Evolutionary conservation across 2,888 invertebrate genomes (phyloP), one percentile per base, ranked within the genome.

Genomic region (Xanthorhoe spadicearia): DNA sequence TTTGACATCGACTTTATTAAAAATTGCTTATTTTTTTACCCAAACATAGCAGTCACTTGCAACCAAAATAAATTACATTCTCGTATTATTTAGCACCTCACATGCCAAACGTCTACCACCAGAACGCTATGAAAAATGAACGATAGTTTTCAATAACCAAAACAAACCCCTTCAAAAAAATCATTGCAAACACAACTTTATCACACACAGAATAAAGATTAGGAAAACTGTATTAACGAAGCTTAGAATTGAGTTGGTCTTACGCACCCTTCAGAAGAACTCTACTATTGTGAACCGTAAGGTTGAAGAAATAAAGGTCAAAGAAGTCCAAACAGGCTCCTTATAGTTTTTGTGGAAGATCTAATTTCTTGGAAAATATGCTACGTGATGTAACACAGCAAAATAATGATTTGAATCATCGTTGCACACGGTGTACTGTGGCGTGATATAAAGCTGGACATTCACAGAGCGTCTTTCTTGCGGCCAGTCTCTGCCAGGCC

Each of bases 301-400:
- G 4, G 0, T 32, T 1, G 2, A 52, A 15, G n/a, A 10, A 55
- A 60, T 63, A 63, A 51, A 55, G 43, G 55, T 55, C 17, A 59
- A 9, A 15, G 23, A 13, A 46, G 9, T 9, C 46, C 46, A 32
- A 50, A 79, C 77, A 77, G 75, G 23, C 23, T 76, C 81, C 77
- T 65, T 75, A 69, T 79, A 76, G 78, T 83, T 86, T 84, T 82
- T 80, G 75, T 76, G 75, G 75, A 75, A 77, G 81, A 83, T 84
- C 81, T 85, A 85, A 85, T 86, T 89, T 88, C 89, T 85, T 73
- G 86, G 89, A 89, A 90, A 86, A 88, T 84, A 82, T 84, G 86
- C 84, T 81, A 78, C 87, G 90, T 89, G 88, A 86, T 85, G 82
- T 83, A 83, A 84, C 81, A 87, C 86, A 83, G 86, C 86, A 83